phyloP scores from a whole-genome alignment of 1,140 invertebrate genomes.

The Meloidogyne chitwoodi region DNA sequence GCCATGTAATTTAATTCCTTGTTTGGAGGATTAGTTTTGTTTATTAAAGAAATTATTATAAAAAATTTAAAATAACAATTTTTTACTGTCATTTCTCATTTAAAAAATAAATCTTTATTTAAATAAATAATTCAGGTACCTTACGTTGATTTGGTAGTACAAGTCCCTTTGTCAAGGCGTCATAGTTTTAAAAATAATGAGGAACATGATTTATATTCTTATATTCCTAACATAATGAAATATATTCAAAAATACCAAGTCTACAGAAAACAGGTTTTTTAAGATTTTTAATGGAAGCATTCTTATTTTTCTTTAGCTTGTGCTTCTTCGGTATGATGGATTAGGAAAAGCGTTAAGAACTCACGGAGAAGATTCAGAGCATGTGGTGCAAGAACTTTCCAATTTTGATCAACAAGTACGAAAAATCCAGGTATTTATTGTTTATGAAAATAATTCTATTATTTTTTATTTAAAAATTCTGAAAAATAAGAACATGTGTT shows the following conservation, averaged over 20 bases:
- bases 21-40: no score
- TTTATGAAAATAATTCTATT: not conserved
- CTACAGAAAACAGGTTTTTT: constrained; percentile 50
- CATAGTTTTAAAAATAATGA: constrained; percentile 49
- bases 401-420: constrained; percentile 44
- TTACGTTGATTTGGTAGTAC: constrained; percentile 53
- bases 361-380: constrained; percentile 47
- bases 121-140: constrained; percentile 39
- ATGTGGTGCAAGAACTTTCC: constrained; percentile 39
- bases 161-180: constrained; percentile 47
- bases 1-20: constrained; percentile 44
- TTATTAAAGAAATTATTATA: no score
- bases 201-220: constrained; percentile 34
- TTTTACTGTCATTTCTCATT: no score
- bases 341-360: constrained; percentile 39
- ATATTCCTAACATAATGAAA: constrained; percentile 49
- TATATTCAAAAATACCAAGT: constrained; percentile 55
- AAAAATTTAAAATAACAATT: no score
- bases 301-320: constrained; percentile 37
- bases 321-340: constrained; percentile 48
- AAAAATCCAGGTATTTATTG: constrained; percentile 41
- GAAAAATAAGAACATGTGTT: no score
- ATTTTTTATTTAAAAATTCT: not conserved
- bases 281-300: not conserved
- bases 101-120: not conserved